A percentile compares a stretch with the other conserved stretches of the same genome.
phyloP scores from a whole-genome alignment of 2,113 vertebrate species.

The Osmerus mordax region DNA sequence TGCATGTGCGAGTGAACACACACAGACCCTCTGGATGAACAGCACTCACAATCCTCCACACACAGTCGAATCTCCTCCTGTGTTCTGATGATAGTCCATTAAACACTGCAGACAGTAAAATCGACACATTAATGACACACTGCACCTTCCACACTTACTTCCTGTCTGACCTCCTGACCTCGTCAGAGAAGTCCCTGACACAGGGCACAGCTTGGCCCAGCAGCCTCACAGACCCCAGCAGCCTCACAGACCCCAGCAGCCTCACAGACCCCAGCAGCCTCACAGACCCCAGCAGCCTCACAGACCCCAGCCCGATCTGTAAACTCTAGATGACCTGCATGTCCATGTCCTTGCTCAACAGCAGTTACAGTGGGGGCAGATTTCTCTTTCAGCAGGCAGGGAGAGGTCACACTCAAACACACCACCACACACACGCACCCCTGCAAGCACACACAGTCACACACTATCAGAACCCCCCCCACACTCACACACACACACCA shows the following conservation, averaged over 20 bases:
- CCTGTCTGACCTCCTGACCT: too few species aligned
- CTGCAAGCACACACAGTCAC: background rate
- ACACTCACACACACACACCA: background rate
- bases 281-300: background rate
- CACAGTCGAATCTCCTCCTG: too few species aligned
- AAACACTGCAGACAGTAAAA: too few species aligned
- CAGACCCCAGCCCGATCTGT: constrained; percentile 37
- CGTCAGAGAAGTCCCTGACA: too few species aligned
- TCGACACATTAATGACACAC: too few species aligned
- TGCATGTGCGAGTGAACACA: too few species aligned
- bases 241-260: too few species aligned
- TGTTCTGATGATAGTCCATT: too few species aligned
- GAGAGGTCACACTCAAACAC: constrained; percentile 40
- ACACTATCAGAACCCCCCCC: background rate
- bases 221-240: background rate
- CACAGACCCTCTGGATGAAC: too few species aligned
- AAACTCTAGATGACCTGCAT: constrained; percentile 64
- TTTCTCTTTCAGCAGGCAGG: constrained; percentile 53
- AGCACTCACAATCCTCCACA: too few species aligned
- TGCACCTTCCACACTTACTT: too few species aligned
- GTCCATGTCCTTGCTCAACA: constrained; percentile 59
- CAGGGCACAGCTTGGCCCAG: too few species aligned
- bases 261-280: background rate
- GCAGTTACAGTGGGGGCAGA: constrained; percentile 34
- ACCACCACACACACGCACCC: background rate